Conservation (phyloP, 2,888 invertebrate species). For the Caenorhabditis japonica region DNA sequence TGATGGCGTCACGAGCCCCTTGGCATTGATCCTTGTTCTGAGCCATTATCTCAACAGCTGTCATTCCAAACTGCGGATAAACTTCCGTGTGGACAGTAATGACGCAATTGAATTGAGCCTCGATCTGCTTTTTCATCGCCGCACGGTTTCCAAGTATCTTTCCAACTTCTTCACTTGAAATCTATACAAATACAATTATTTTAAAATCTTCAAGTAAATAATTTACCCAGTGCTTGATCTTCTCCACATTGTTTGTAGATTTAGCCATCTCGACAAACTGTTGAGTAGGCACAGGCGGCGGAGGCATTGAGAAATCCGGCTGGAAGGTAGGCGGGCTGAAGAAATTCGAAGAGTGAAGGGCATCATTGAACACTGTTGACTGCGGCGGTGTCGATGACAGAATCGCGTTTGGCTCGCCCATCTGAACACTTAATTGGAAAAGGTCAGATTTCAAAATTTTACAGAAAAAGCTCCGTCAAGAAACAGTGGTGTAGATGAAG, state of each 20-base stretch:
- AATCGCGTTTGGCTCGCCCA: conserved; percentile 48
- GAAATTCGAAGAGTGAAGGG: conserved; percentile 5
- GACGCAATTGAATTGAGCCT: conserved; percentile 36
- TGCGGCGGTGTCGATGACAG: conserved; percentile 36
- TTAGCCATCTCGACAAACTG: not conserved
- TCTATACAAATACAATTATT: conserved; percentile 1
- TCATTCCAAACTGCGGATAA: conserved; percentile 39
- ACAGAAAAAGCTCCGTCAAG: conserved; percentile 11
- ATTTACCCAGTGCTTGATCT: conserved; percentile 30
- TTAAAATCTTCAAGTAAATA: not conserved
- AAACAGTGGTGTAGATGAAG: not conserved
- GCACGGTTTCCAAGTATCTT: conserved; percentile 37
- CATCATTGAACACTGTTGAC: conserved; percentile 5
- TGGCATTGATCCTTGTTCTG: conserved; percentile 31
- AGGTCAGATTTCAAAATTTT: conserved; percentile 1
- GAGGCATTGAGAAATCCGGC: conserved; percentile 16
- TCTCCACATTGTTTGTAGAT: conserved; percentile 31
- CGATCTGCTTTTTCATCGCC: conserved; percentile 45
- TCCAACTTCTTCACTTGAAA: conserved; percentile 24
- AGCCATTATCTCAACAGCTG: conserved; percentile 38
- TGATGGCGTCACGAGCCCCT: conserved; percentile 23
- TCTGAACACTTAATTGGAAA: conserved; percentile 15
- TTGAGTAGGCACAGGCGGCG: conserved; percentile 4
- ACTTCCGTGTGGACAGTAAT: conserved; percentile 41
- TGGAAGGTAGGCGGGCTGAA: conserved; percentile 8